Evolutionary conservation across 2,888 invertebrate species (phyloP), one percentile per base, ranked within the genome.

Genomic region (Tricholauxania praeusta): DNA sequence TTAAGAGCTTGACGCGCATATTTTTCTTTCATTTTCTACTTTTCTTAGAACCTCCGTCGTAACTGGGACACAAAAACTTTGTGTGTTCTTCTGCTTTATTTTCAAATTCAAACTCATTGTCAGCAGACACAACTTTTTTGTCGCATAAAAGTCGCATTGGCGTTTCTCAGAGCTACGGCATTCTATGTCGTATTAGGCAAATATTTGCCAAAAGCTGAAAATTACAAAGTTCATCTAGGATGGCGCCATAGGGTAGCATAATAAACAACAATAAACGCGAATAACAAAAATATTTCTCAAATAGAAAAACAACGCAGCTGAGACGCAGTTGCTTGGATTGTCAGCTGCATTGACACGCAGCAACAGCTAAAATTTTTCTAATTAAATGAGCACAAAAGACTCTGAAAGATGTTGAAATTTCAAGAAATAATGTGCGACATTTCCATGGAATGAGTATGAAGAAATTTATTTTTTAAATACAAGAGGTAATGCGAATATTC

Each of bases 141-240:
- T 39, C 8, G 39, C 8, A 39, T 10, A 3, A 39, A 39, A 39
- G 39, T 39, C 39, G 39, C 10, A 10, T 39, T 39, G 39, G 10
- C 39, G 10, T 39, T 39, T 10, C 39, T 39, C 39, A 39, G 7
- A 39, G 7, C 10, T 39, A 39, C 39, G 39, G 10, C 10, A 10
- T 10, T 39, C 39, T 39, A 39, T 39, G 39, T 39, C 39, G 14
- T 53, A 28, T 28, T 19, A 32, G 59, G 57, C 22, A 57, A 68
- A 68, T 68, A 68, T 68, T 68, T 57, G 68, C 57, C 17, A 32
- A 65, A 19, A 49, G 14, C 51, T 19, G 48, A 48, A 65, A 51
- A 65, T 52, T 51, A 22, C 51, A 65, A 65, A 65, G 65, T 65
- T 60, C 59, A n/a, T 62, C 39, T 47, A 12, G 12, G 19, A 6